These are phyloP conservation scores for Eospalax fontanierii DNA, from an alignment of 2,797 vertebrate species.

Conservation along the genomic window DNA sequence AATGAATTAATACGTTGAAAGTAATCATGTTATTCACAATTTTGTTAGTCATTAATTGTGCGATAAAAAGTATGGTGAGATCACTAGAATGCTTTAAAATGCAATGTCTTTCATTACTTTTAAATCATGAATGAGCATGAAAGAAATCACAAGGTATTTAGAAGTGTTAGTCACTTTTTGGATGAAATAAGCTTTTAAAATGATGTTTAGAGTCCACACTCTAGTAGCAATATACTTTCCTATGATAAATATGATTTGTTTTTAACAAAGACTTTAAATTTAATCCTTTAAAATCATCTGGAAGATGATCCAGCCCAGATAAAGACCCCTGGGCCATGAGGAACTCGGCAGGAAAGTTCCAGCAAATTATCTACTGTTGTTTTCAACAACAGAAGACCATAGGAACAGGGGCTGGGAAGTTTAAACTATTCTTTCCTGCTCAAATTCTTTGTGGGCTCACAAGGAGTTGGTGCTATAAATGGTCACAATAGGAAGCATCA, in stretches of 20 bases:
- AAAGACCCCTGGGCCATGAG: not conserved
- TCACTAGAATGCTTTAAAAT: not conserved
- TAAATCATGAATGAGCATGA: not conserved
- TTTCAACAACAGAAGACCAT: not conserved
- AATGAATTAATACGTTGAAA: not conserved
- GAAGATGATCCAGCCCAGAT: not conserved
- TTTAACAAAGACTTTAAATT: not conserved
- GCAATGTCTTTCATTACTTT: not conserved
- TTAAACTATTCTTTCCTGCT: not conserved
- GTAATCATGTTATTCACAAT: not conserved
- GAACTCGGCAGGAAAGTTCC: not conserved
- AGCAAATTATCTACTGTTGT: not conserved
- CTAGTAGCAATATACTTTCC: not conserved
- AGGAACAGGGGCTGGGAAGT: not conserved
- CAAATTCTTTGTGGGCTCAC: rapidly evolving
- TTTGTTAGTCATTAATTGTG: not conserved
- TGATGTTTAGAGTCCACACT: not conserved
- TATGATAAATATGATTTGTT: not conserved
- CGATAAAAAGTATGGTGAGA: not conserved
- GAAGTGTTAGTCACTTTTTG: not conserved
- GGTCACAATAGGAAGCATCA: rapidly evolving
- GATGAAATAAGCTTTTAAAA: not conserved
- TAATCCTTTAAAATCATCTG: not conserved
- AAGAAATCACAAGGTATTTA: not conserved
- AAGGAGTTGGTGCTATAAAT: not conserved